These are phyloP conservation scores for Naja naja DNA, from an alignment of 2,113 vertebrate genomes.

Conservation along the genomic window DNA sequence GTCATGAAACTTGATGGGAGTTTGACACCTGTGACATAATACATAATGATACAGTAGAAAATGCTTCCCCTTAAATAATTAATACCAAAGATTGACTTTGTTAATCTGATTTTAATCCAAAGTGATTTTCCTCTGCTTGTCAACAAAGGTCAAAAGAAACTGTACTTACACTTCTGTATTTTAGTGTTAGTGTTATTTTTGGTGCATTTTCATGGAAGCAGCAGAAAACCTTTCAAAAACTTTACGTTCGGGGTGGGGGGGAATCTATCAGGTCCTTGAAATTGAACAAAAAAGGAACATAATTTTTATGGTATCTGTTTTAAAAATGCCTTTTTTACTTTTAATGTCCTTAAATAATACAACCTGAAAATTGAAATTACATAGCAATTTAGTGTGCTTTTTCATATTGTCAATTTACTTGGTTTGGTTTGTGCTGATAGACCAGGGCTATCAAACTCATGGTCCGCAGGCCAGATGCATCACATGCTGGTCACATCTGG, in stretches of 20 bases:
- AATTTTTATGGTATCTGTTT: conserved; percentile 17
- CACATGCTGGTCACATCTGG: too few relatives aligned
- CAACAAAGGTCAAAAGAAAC: not conserved
- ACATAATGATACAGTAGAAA: not conserved
- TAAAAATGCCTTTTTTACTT: not conserved
- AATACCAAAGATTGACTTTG: not conserved
- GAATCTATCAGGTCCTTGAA: conserved; percentile 47
- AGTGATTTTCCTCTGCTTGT: not conserved
- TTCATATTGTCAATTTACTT: not conserved
- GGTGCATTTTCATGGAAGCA: not conserved
- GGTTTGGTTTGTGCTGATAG: conserved; percentile 1
- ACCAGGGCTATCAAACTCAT: too few relatives aligned
- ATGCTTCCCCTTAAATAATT: not conserved
- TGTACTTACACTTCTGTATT: conserved; percentile 34
- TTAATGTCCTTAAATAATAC: not conserved
- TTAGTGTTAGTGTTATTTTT: not conserved
- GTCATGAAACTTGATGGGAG: too few relatives aligned
- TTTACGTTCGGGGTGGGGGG: conserved; percentile 30
- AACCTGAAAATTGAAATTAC: conserved; percentile 4
- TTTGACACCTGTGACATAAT: too few relatives aligned
- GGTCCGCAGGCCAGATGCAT: too few relatives aligned
- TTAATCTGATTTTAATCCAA: not conserved
- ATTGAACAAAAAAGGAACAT: not conserved
- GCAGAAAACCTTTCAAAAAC: conserved; percentile 16
- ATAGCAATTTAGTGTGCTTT: not conserved